Evolutionary conservation across 2,888 invertebrate genomes (phyloP).

Genomic region (Diplolepis rosae): DNA sequence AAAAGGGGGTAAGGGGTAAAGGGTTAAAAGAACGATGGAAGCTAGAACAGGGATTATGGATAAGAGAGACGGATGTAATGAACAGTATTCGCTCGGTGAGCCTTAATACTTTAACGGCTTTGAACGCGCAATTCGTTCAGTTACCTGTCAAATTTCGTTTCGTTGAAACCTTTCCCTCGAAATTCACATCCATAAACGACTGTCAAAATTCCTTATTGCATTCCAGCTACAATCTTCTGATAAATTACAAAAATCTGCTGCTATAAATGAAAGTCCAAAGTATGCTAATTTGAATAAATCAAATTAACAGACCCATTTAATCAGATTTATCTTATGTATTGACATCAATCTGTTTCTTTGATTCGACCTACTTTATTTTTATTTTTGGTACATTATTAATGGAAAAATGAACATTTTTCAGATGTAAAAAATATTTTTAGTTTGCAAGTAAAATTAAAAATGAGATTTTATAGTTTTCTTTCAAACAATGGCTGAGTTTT

Average conservation of each 20-base stretch:
- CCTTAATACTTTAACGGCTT: constrained; percentile 60
- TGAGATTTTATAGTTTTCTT: too few species aligned
- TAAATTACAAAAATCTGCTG: constrained; percentile 16
- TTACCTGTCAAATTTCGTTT: constrained; percentile 59
- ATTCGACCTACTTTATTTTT: too few species aligned
- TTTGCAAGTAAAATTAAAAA: too few species aligned
- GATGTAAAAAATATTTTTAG: too few species aligned
- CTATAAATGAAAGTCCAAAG: background rate
- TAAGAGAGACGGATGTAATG: constrained; percentile 34
- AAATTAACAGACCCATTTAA: background rate
- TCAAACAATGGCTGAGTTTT: too few species aligned
- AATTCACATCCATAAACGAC: background rate
- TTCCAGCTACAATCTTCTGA: background rate
- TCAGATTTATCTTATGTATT: background rate
- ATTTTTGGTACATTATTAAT: too few species aligned
- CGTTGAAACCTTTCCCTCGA: constrained; percentile 48
- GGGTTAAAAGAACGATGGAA: constrained; percentile 16
- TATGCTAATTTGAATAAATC: background rate
- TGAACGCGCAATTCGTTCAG: constrained; percentile 37
- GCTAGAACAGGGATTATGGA: constrained; percentile 31
- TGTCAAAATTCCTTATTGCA: background rate
- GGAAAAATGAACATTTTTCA: too few species aligned
- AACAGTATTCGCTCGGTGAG: constrained; percentile 51
- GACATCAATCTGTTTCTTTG: too few species aligned
- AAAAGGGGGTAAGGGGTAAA: constrained; percentile 19